Evolutionary conservation across 2,113 vertebrate genomes (phyloP).

Genomic region (Ramphastos sulfuratus): DNA sequence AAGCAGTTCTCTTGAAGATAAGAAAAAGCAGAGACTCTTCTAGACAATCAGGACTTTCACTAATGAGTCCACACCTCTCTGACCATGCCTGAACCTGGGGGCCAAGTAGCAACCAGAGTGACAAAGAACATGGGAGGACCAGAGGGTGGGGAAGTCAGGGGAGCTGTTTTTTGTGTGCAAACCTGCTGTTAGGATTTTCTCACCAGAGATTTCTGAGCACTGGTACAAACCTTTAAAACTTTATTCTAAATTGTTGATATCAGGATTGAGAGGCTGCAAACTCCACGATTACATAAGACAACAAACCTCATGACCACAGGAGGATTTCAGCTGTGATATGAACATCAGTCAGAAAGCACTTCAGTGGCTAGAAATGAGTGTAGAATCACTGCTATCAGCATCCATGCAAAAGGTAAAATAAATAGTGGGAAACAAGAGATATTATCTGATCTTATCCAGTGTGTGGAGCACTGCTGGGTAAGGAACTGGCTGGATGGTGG

Average conservation of each 20-base stretch:
- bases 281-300: not conserved
- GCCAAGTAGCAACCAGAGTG: no score
- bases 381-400: not conserved
- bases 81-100: no score
- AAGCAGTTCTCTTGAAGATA: no score
- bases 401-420: not conserved
- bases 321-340: not conserved
- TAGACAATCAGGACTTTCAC: no score
- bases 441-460: not conserved
- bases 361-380: not conserved
- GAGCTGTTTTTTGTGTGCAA: no score
- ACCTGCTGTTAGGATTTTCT: not conserved
- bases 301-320: not conserved
- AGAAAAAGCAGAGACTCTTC: no score
- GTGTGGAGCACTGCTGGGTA: no score
- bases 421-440: not conserved
- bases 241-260: not conserved
- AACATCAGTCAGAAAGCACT: not conserved
- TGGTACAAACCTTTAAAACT: not conserved
- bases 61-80: no score
- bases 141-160: no score
- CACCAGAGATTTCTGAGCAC: not conserved
- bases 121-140: no score
- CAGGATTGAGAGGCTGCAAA: not conserved
- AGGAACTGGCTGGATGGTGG: no score